Base-by-base conservation (phyloP, 2,888 invertebrate genomes). In the Eristalis pertinax region DNA sequence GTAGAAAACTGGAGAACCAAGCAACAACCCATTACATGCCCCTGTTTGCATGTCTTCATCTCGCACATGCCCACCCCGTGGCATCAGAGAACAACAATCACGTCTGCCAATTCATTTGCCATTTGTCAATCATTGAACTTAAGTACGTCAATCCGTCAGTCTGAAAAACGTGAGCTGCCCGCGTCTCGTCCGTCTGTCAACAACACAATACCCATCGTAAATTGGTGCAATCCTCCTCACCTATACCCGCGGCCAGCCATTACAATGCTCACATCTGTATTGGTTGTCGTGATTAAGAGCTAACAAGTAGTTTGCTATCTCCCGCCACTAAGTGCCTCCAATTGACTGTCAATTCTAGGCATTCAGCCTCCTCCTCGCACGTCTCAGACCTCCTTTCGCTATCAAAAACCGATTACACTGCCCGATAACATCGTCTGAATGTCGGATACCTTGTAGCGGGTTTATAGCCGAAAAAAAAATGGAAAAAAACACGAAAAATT, bases 401-500 rank as follows among this genome's bases (percentile, higher is more conserved):
- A 60, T 24, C 60, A 15, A 60, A 60, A 60, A 60, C 60, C 24
- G 60, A 50, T 50, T 50, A 50, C 50, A 50, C 19, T 41, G 24
- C 26, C 7, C 50, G 43, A 76, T 35, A 62, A 68, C 68, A 68
- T 35, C 62, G 41, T 19, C 22, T 35, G 56, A n/a, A 60, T 29
- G 60, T 60, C 60, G 24, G 60, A 26, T 60, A 19, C 15, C 26
- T 24, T 60, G 60, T 13, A 13, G 41, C 41, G 32, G n/a, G 68
- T 69, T 77, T 77, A 62, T 68, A 58, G 62, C 43, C 68, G 26
- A 65, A 76, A 67, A 56, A 62, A 62, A 79, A 70, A 80, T 29
- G 50, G 35, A 67, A 58, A 56, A 60, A 65, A 79, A 60, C 75
- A 50, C 19, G 62, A 72, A 68, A 50, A 50, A 50, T 19, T 50